Percentiles rank a stretch among this genome's conserved stretches.
These are phyloP conservation scores for Charina bottae DNA, from an alignment of 2,113 vertebrate species.

Conservation along the genomic window DNA sequence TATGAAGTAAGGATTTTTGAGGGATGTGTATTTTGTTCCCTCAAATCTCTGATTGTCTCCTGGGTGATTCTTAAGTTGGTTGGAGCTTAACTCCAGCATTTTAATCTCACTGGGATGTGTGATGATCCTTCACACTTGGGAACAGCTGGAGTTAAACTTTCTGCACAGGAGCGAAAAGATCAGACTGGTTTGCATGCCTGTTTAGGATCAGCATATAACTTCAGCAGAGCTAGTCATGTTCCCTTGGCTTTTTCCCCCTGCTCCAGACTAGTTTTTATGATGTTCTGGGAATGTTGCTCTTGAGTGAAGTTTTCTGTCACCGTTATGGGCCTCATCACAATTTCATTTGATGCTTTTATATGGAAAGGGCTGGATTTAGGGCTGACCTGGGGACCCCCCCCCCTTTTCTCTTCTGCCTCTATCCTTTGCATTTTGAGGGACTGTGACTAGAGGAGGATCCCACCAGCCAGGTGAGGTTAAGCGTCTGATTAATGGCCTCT, in stretches of 20 bases:
- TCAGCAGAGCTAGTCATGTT: not conserved
- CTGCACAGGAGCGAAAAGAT: not conserved
- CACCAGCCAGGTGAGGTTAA: not conserved
- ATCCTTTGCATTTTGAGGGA: not conserved
- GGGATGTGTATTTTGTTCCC: not conserved
- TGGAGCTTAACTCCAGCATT: not conserved
- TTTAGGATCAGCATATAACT: not conserved
- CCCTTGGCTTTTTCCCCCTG: not conserved
- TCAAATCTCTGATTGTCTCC: not conserved
- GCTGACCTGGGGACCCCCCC: not conserved
- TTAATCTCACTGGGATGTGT: not conserved
- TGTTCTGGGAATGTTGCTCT: not conserved
- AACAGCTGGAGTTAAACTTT: not conserved
- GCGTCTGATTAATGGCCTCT: no score
- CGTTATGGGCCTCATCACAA: not conserved
- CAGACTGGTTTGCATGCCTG: not conserved
- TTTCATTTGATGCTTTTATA: no score
- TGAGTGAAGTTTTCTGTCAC: not conserved
- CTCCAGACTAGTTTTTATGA: not conserved
- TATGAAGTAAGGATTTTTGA: not conserved
- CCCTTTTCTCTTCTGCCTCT: not conserved
- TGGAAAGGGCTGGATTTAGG: not conserved
- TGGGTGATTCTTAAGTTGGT: not conserved
- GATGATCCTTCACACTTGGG: not conserved
- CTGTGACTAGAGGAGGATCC: not conserved